These are phyloP conservation scores for Sepioteuthis lessoniana DNA, from an alignment of 2,888 invertebrate genomes.

Conservation along the genomic window DNA sequence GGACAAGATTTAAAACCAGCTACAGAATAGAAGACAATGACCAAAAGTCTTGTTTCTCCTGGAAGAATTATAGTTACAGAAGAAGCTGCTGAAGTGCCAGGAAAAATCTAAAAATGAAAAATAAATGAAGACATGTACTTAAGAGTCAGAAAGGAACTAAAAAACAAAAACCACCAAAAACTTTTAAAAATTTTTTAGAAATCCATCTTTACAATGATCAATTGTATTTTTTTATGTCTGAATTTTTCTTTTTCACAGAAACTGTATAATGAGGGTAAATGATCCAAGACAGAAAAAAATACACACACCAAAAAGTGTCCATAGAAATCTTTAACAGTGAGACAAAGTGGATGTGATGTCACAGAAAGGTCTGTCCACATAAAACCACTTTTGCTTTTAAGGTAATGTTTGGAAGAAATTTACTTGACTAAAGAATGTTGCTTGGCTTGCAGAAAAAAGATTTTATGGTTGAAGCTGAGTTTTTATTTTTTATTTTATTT, in stretches of 20 bases:
- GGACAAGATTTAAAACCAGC: conserved; percentile 11
- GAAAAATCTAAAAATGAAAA: no score
- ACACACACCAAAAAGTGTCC: background rate
- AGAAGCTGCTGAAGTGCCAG: background rate
- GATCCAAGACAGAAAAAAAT: background rate
- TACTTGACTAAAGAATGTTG: background rate
- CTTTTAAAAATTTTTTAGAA: background rate
- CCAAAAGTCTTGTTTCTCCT: background rate
- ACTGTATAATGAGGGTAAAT: background rate
- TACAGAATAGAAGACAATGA: background rate
- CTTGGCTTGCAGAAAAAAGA: background rate
- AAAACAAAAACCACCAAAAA: background rate
- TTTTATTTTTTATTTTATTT: background rate
- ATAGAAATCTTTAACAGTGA: background rate
- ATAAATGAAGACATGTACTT: background rate
- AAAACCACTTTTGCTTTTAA: conserved; percentile 24
- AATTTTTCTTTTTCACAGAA: background rate
- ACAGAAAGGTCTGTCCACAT: background rate
- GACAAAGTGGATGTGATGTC: background rate
- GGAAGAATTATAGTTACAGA: background rate
- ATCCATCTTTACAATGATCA: background rate
- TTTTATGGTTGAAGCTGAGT: background rate
- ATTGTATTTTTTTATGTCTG: background rate
- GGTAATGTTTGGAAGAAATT: background rate
- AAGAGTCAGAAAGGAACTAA: background rate